Percentiles rank a stretch among this genome's conserved stretches.
These are phyloP conservation scores for Crenichthys baileyi DNA, from an alignment of 2,797 vertebrate species.

Conservation along the genomic window DNA sequence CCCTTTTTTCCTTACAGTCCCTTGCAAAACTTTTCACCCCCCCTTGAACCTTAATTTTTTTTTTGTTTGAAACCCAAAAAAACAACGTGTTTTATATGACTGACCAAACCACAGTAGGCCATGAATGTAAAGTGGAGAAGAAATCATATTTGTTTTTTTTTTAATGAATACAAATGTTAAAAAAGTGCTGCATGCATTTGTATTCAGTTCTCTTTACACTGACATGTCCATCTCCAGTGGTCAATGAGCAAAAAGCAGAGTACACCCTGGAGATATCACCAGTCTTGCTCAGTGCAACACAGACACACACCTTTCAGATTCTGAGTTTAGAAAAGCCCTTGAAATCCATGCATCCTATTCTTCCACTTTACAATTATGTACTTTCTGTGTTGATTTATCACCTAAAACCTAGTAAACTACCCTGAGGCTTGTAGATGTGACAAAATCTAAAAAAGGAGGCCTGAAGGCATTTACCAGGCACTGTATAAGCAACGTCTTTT, in stretches of 20 bases:
- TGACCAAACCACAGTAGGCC: too few species aligned
- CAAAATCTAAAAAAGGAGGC: background rate
- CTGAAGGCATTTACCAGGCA: background rate
- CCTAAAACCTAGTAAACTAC: background rate
- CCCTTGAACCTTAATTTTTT: too few species aligned
- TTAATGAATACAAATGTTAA: too few species aligned
- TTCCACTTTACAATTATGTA: background rate
- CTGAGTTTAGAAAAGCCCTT: background rate
- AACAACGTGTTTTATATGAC: background rate
- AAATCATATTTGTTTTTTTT: too few species aligned
- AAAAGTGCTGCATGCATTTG: too few species aligned
- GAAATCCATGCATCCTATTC: background rate
- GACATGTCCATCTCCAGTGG: background rate
- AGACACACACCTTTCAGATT: background rate
- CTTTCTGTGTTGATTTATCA: background rate
- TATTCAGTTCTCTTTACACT: too few species aligned
- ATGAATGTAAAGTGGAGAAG: too few species aligned
- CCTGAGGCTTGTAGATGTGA: background rate
- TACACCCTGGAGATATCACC: background rate
- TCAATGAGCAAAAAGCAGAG: background rate
- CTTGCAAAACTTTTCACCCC: background rate
- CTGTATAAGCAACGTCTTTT: constrained; percentile 24
- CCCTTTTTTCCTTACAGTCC: constrained; percentile 6
- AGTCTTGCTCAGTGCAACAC: background rate
- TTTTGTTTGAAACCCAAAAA: too few species aligned